Base-by-base conservation (phyloP, 2,797 vertebrate genomes). In the Graptemys geographica region DNA sequence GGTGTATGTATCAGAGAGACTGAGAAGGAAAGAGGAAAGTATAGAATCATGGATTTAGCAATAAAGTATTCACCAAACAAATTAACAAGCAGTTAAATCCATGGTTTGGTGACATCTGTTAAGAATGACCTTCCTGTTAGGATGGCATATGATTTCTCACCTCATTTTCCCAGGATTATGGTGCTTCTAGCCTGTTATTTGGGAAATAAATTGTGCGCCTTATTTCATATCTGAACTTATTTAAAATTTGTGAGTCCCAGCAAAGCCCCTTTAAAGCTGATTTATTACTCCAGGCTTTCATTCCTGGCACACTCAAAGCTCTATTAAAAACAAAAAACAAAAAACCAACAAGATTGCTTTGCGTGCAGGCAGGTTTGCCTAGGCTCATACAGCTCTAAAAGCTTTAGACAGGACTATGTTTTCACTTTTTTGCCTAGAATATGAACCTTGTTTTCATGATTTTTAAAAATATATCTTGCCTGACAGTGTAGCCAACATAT, bases 191-290 rank as follows among this genome's bases (percentile, higher is more conserved):
- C 11, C 12, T 81, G 49, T 62, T 83, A 87, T 87, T 92, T 85
- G 62, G 80, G 28, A 37, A 92, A 82, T 59, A 80, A 78, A 82
- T 80, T 94, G 15, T 81, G 88, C n/a, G 33, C n/a, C 56, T 18
- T 53, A 62, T 92, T 79, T 91, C 41, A 79, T 78, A 83, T 57
- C 72, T 78, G 79, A 95, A 92, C 11, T 74, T 76, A 87, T 47
- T 84, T 91, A 83, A 88, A 89, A 83, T 31, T 78, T 83, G 27
- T 86, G 13, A 94, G 33, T 82, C 12, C 2, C 33, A 47, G 37
- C 49, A 95, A 95, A 92, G n/a, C 47, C 74, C 69, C 11, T 41
- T 91, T 57, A 89, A 94, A 83, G n/a, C 2, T 83, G 41, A 93
- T 89, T 92, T 87, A 87, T 49, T 88, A 81, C 59, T 90, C 91